Conservation (phyloP, 2,113 vertebrate genomes). For the Protobothrops mucrosquamatus region DNA sequence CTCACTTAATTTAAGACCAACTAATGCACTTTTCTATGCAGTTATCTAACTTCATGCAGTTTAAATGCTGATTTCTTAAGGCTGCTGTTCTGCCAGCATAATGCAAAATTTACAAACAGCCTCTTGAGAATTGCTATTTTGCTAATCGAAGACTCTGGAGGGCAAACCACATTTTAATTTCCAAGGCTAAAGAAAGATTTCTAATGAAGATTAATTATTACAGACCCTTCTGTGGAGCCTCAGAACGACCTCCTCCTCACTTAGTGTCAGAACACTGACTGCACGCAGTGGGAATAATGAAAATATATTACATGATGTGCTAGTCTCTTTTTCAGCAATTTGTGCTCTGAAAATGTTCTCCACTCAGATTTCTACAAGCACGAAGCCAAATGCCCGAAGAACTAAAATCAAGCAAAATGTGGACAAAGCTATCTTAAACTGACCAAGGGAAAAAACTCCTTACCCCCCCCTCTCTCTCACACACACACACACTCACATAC, state of each 20-base stretch:
- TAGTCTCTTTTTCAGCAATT: constrained; percentile 48
- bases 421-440: constrained; percentile 10
- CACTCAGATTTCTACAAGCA: constrained; percentile 39
- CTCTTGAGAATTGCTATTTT: constrained; percentile 55
- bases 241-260: constrained; percentile 57
- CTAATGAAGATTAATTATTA: constrained; percentile 76
- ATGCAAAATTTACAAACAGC: constrained; percentile 48
- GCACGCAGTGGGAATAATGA: constrained; percentile 51
- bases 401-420: neutral
- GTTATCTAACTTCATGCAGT: neutral
- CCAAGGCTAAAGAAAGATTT: constrained; percentile 58
- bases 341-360: constrained; percentile 44
- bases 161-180: constrained; percentile 70
- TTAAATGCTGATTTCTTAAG: neutral
- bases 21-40: neutral
- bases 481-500: neutral
- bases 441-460: neutral
- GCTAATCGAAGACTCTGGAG: constrained; percentile 62
- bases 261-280: constrained; percentile 53
- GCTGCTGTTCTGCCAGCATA: constrained; percentile 49
- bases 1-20: neutral
- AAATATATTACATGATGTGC: constrained; percentile 49
- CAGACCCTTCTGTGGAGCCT: constrained; percentile 59
- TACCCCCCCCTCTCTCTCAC: no score
- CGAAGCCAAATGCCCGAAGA: constrained; percentile 19